Conservation (phyloP, 2,797 vertebrate genomes). For the Mus minutoides region DNA sequence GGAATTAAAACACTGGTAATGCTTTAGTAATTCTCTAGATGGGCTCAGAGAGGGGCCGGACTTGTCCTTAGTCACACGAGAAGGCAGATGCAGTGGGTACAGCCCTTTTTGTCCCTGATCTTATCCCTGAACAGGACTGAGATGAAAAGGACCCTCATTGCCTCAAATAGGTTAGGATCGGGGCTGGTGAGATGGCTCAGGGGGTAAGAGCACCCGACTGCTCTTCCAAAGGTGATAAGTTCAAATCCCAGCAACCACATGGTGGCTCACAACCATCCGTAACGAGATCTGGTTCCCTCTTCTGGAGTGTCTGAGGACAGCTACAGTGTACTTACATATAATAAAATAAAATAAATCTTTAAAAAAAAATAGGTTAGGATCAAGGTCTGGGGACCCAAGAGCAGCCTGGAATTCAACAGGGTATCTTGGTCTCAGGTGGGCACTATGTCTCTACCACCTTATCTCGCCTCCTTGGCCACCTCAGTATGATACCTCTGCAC, state of each 20-base stretch:
- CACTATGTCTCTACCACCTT: neutral
- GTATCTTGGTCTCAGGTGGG: fast-evolving
- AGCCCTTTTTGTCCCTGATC: neutral
- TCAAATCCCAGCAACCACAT: no score
- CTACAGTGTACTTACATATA: no score
- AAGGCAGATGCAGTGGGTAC: neutral
- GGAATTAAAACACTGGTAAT: neutral
- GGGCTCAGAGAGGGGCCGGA: neutral
- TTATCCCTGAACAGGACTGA: neutral
- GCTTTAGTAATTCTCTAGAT: neutral
- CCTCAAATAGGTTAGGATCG: neutral
- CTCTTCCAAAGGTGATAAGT: no score
- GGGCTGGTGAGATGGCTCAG: no score
- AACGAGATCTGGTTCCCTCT: no score
- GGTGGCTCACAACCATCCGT: no score
- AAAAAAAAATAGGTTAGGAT: neutral
- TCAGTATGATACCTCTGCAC: neutral
- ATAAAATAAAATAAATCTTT: no score
- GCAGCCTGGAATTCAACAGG: neutral
- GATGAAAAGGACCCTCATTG: neutral
- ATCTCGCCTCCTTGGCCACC: neutral
- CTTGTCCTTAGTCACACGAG: neutral
- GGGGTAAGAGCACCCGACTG: no score
- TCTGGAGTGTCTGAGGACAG: no score
- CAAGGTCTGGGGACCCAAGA: neutral